Conservation (phyloP, 2,888 invertebrate species). For the Tortrix viridana region DNA sequence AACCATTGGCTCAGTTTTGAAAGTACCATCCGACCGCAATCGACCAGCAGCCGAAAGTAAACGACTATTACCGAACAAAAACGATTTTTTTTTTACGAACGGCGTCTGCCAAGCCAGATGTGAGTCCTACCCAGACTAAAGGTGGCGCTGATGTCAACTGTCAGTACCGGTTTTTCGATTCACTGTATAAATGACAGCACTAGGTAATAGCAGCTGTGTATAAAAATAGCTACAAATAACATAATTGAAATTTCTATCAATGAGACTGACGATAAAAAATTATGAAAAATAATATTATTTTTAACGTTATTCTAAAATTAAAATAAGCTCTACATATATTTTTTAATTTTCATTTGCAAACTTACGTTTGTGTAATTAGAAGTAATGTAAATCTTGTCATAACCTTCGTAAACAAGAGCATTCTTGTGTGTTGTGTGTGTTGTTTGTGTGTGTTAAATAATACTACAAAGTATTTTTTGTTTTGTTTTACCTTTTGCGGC, state of each 20-base stretch:
- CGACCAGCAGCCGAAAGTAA: slow-evolving; percentile 43
- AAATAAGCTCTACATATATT: too few species aligned
- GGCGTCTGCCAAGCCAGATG: neutral
- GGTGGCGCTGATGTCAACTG: neutral
- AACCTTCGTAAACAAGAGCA: neutral
- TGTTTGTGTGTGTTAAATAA: too few species aligned
- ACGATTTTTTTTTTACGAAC: slow-evolving; percentile 31
- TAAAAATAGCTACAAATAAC: slow-evolving; percentile 10
- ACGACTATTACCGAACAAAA: slow-evolving; percentile 38
- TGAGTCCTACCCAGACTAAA: neutral
- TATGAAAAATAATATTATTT: too few species aligned
- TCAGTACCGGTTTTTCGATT: slow-evolving; percentile 28
- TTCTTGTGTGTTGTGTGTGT: too few species aligned
- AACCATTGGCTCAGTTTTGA: slow-evolving; percentile 54
- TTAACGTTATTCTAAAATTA: too few species aligned
- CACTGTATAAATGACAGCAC: slow-evolving; percentile 6
- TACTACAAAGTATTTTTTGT: too few species aligned
- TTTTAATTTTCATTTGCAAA: too few species aligned
- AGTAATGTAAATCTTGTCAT: neutral
- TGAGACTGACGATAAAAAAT: too few species aligned
- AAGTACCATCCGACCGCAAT: slow-evolving; percentile 47
- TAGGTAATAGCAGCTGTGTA: slow-evolving; percentile 11
- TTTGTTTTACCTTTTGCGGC: too few species aligned
- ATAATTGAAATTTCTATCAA: neutral
- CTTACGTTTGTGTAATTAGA: too few species aligned